Evolutionary conservation across 1,140 invertebrate species (phyloP).

Genomic region (Aphaenogaster ashmeadi): DNA sequence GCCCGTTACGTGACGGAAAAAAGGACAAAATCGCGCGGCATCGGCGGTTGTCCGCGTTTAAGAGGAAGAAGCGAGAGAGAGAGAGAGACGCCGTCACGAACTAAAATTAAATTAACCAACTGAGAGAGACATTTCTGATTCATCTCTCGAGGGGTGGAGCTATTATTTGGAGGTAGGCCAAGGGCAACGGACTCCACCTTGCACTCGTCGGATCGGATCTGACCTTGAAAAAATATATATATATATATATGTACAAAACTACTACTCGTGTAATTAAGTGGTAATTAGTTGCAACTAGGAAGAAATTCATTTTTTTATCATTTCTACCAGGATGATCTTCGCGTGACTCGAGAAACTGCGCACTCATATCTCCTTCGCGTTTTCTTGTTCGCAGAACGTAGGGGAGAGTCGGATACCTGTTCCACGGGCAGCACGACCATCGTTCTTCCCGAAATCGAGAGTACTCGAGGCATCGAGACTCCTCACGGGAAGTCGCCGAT

Average conservation of each 20-base stretch:
- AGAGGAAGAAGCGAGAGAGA: neutral
- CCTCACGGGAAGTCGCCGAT: conserved; percentile 69
- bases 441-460: conserved; percentile 82
- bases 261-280: conserved; percentile 9
- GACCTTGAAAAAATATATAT: conserved; percentile 58
- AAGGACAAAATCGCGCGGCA: conserved; percentile 1
- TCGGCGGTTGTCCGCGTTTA: neutral
- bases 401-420: conserved; percentile 84
- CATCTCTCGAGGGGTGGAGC: conserved; percentile 63
- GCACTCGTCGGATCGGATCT: conserved; percentile 33
- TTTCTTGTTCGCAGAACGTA: conserved; percentile 78
- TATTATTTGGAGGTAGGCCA: conserved; percentile 79
- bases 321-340: conserved; percentile 12
- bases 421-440: conserved; percentile 81
- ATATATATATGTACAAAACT: neutral
- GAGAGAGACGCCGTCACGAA: conserved; percentile 16
- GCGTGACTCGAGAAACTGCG: conserved; percentile 42
- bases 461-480: conserved; percentile 74
- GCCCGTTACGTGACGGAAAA: conserved; percentile 51
- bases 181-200: conserved; percentile 74
- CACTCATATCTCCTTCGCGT: neutral
- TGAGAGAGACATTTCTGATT: conserved; percentile 72
- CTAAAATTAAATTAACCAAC: conserved; percentile 78
- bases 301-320: neutral
- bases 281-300: neutral